Conservation (phyloP, 2,113 vertebrate species). For the Nothocercus julius region DNA sequence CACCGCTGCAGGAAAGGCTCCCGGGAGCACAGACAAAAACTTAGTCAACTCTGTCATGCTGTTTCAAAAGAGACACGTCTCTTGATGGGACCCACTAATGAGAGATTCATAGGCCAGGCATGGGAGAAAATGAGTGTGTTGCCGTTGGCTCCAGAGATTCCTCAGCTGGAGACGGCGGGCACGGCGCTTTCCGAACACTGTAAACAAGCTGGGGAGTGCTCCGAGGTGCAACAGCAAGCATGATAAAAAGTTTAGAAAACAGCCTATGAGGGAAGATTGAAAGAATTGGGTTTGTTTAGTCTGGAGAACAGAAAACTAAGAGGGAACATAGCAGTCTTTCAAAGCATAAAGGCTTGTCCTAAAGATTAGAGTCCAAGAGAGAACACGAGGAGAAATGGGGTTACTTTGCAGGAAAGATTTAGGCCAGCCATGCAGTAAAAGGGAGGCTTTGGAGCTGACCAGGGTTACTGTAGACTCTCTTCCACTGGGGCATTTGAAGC, state of each 20-base stretch:
- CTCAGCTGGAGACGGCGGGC: background rate
- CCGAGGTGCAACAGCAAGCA: background rate
- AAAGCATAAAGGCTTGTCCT: background rate
- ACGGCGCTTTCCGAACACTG: background rate
- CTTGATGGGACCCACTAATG: background rate
- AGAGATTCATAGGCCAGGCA: slow-evolving; percentile 3
- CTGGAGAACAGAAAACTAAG: slow-evolving; percentile 35
- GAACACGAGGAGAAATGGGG: background rate
- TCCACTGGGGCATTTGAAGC: background rate
- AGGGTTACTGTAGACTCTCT: background rate
- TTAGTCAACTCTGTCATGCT: slow-evolving; percentile 7
- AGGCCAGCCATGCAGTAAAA: background rate
- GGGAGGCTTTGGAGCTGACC: background rate
- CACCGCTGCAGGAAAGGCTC: slow-evolving; percentile 12
- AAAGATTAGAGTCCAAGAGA: background rate
- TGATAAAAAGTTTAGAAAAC: slow-evolving; percentile 37
- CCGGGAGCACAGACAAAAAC: slow-evolving; percentile 1
- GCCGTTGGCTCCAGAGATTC: background rate
- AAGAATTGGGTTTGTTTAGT: slow-evolving; percentile 60
- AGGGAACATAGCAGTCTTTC: background rate
- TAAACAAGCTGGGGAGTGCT: slow-evolving; percentile 25
- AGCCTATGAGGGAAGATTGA: slow-evolving; percentile 13
- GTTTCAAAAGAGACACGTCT: slow-evolving; percentile 31
- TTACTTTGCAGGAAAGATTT: background rate
- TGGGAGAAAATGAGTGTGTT: slow-evolving; percentile 33